Evolutionary conservation across 2,113 vertebrate genomes (phyloP).

Genomic region (Pleuronectes platessa): DNA sequence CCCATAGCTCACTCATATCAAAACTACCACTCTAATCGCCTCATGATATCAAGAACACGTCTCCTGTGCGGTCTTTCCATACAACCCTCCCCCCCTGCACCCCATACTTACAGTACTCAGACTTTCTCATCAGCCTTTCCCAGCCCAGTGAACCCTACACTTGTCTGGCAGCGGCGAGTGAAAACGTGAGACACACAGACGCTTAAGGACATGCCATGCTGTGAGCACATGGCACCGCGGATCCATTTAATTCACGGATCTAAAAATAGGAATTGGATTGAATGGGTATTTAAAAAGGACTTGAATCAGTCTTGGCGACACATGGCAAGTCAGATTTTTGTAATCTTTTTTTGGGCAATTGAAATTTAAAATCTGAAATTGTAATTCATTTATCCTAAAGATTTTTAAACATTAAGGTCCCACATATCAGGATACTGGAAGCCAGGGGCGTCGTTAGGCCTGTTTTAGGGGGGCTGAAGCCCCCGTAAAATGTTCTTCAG

Average conservation of each 20-base stretch:
- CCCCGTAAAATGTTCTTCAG: no score
- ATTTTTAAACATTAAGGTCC: no score
- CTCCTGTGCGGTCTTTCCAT: background rate
- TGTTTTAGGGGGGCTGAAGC: no score
- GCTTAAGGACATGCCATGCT: slow-evolving; percentile 34
- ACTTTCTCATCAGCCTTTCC: slow-evolving; percentile 2
- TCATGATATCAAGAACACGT: slow-evolving; percentile 40
- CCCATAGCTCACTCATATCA: slow-evolving; percentile 45
- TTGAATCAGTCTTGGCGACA: background rate
- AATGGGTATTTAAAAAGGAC: background rate
- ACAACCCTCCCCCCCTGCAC: background rate
- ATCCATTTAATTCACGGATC: background rate
- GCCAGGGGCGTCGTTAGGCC: no score
- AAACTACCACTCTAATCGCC: slow-evolving; percentile 38
- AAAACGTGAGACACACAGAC: slow-evolving; percentile 18
- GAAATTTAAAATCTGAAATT: background rate
- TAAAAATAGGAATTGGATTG: background rate
- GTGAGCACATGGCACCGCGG: slow-evolving; percentile 40
- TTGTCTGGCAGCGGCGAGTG: slow-evolving; percentile 8
- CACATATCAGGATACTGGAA: no score
- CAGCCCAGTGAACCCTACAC: slow-evolving; percentile 8
- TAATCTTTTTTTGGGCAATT: background rate
- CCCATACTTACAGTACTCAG: background rate
- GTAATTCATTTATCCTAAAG: background rate
- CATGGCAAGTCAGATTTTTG: background rate